A percentile compares a stretch with the other conserved stretches of the same genome.
phyloP scores from a whole-genome alignment of 2,888 invertebrate species.

The Catocala sponsa region DNA sequence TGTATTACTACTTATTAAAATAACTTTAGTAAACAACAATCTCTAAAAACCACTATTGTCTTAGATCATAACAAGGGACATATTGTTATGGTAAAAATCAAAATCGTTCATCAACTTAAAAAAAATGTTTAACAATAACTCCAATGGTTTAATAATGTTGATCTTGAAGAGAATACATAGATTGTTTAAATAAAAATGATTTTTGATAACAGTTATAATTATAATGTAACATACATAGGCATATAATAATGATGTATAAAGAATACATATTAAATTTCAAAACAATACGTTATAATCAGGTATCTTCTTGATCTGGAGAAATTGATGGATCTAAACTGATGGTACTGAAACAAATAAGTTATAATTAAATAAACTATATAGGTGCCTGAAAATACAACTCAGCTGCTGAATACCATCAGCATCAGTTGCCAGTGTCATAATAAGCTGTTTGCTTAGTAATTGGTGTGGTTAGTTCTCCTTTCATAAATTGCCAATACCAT shows the following conservation, averaged over 20 bases:
- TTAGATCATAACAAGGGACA: too few species aligned
- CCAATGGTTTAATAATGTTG: too few species aligned
- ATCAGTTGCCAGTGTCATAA: constrained; percentile 4
- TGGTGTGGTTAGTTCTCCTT: too few species aligned
- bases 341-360: constrained; percentile 35
- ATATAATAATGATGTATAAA: constrained; percentile 10
- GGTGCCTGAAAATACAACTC: neutral
- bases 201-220: constrained; percentile 5
- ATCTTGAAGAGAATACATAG: too few species aligned
- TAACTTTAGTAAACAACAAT: too few species aligned
- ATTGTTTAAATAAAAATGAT: neutral
- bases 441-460: too few species aligned
- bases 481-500: too few species aligned
- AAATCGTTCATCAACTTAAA: too few species aligned
- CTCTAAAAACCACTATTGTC: too few species aligned
- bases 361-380: neutral
- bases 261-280: neutral
- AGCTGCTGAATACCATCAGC: neutral
- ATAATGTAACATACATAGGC: constrained; percentile 13
- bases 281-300: constrained; percentile 26
- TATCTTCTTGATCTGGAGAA: constrained; percentile 30
- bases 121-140: too few species aligned
- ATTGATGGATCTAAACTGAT: constrained; percentile 32
- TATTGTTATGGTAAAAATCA: too few species aligned
- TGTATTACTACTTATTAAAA: too few species aligned